Conservation (phyloP, 2,888 invertebrate genomes). For the Mycalesis mineus region DNA sequence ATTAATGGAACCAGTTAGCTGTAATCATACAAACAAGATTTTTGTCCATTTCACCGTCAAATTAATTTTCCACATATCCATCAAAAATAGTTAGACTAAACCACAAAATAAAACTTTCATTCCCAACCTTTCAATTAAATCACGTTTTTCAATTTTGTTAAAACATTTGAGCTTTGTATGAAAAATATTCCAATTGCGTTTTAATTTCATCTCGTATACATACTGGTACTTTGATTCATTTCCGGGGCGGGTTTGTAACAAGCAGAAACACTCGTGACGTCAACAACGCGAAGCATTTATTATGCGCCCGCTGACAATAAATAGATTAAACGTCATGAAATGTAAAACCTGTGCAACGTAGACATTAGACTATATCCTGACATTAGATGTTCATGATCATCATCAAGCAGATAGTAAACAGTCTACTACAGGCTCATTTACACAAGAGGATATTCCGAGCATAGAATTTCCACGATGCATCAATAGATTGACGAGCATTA, state of each 20-base stretch:
- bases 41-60: too few species aligned
- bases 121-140: not conserved
- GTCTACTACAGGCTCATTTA: too few species aligned
- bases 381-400: not conserved
- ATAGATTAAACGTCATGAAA: constrained; percentile 51
- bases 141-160: not conserved
- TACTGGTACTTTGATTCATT: constrained; percentile 36
- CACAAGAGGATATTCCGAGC: too few species aligned
- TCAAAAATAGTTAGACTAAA: too few species aligned
- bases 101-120: not conserved
- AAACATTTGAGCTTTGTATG: not conserved
- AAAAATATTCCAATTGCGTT: constrained; percentile 3
- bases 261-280: constrained; percentile 57
- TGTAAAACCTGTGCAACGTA: not conserved
- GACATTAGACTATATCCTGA: not conserved
- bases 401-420: too few species aligned
- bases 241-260: constrained; percentile 49
- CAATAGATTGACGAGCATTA: too few species aligned
- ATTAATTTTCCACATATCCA: too few species aligned
- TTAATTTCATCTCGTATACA: constrained; percentile 14
- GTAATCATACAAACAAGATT: too few species aligned
- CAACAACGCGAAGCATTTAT: constrained; percentile 70
- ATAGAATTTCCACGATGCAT: too few species aligned
- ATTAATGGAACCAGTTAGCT: too few species aligned
- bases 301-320: constrained; percentile 65